phyloP scores from a whole-genome alignment of 2,888 invertebrate genomes.

The Arrhopalites spinosus region DNA sequence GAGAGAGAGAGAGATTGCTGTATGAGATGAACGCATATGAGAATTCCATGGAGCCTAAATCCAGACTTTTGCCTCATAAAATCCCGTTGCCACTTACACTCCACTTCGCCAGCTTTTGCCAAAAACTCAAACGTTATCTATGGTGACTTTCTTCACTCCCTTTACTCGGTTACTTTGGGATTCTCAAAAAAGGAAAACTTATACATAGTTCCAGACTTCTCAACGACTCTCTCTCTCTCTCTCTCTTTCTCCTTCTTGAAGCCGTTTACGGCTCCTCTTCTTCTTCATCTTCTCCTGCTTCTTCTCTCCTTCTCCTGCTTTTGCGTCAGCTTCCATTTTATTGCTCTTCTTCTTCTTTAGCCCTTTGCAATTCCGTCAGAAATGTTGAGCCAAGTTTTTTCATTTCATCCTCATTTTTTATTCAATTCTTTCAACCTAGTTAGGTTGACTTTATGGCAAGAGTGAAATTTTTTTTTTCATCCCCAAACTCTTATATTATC shows the following conservation, averaged over 20 bases:
- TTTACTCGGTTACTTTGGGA: neutral
- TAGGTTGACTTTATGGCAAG: conserved; percentile 12
- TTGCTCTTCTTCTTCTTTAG: neutral
- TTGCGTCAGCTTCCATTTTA: conserved; percentile 19
- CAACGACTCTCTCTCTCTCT: neutral
- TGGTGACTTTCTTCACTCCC: conserved; percentile 34
- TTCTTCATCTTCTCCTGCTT: neutral
- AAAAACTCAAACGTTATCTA: conserved; percentile 33
- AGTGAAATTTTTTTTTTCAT: neutral
- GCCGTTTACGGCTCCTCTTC: neutral
- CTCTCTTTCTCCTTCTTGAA: neutral
- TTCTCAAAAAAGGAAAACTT: neutral
- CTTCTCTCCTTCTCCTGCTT: conserved; percentile 3
- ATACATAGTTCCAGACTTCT: neutral
- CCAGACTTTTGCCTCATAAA: conserved; percentile 37
- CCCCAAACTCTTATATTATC: neutral
- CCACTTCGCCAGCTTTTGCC: conserved; percentile 32
- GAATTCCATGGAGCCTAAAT: conserved; percentile 22
- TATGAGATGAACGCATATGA: conserved; percentile 14
- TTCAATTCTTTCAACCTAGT: conserved; percentile 29
- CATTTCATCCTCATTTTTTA: conserved; percentile 32
- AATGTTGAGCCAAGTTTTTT: conserved; percentile 27
- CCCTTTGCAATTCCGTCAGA: neutral
- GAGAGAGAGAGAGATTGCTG: neutral
- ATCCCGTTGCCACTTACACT: conserved; percentile 32